Evolutionary conservation across 2,113 vertebrate species (phyloP).

Genomic region (Sceloporus tristichus): DNA sequence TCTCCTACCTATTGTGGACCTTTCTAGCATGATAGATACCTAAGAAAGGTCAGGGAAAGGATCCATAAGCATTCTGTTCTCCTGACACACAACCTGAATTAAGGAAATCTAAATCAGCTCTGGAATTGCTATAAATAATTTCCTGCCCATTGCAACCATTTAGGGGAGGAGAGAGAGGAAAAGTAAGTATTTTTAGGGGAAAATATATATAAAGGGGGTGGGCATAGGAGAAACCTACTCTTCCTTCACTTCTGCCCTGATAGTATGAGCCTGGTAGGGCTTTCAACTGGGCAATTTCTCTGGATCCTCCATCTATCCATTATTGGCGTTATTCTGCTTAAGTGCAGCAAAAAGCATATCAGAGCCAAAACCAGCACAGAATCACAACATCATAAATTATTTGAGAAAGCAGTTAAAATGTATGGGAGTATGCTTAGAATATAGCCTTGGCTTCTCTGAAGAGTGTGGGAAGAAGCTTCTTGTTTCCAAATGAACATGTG

Average conservation of each 20-base stretch:
- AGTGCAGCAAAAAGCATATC: neutral
- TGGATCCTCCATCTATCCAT: neutral
- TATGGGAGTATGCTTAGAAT: neutral
- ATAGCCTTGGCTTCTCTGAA: neutral
- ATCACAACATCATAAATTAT: neutral
- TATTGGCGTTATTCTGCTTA: neutral
- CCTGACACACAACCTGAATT: no score
- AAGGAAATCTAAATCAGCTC: no score
- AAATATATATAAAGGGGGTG: no score
- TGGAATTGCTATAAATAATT: neutral
- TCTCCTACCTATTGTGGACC: no score
- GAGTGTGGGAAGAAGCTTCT: slow-evolving; percentile 24
- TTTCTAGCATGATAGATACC: no score
- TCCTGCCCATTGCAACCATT: neutral
- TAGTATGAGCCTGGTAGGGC: neutral
- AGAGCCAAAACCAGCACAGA: neutral
- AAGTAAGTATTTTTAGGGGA: neutral
- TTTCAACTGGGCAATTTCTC: neutral
- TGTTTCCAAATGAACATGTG: neutral
- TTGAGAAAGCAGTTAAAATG: neutral
- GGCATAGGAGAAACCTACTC: neutral
- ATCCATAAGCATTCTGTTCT: no score
- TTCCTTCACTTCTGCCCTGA: neutral
- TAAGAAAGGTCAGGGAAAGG: no score
- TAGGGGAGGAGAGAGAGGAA: neutral